phyloP scores from a whole-genome alignment of 2,113 vertebrate species.

The Aythya baeri region DNA sequence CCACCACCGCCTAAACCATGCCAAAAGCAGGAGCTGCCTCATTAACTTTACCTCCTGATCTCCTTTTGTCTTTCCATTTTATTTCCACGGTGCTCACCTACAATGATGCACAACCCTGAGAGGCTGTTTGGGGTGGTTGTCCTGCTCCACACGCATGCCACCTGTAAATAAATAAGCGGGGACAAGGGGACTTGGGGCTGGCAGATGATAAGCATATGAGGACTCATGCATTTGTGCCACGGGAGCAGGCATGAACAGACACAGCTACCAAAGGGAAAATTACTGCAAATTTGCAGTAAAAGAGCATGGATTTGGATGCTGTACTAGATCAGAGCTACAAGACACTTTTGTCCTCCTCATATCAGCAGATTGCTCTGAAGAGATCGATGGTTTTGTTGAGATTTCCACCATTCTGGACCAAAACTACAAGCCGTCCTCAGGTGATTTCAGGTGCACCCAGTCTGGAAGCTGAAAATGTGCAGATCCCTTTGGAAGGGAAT shows the following conservation, averaged over 20 bases:
- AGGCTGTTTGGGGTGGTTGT: not conserved
- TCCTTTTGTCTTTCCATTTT: not conserved
- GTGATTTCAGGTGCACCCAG: not conserved
- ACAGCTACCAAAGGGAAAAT: not conserved
- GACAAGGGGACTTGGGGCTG: rapidly evolving
- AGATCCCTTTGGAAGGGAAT: not conserved
- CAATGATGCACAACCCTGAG: not conserved
- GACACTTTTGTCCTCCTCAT: not conserved
- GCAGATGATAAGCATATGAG: not conserved
- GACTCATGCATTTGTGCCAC: rapidly evolving
- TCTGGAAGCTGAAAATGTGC: not conserved
- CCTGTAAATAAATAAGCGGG: not conserved
- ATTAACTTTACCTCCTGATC: not conserved
- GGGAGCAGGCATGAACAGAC: not conserved
- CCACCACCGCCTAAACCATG: not conserved
- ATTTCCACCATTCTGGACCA: not conserved
- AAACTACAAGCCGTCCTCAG: not conserved
- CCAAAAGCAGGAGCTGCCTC: not conserved
- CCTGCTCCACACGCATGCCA: not conserved
- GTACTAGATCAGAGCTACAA: not conserved
- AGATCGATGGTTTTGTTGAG: not conserved
- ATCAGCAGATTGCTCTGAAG: rapidly evolving
- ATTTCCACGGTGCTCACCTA: not conserved
- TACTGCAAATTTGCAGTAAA: not conserved
- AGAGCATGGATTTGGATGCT: not conserved